A percentile compares a stretch with the other conserved stretches of the same genome.
phyloP scores from a whole-genome alignment of 2,797 vertebrate species.

The Apogon hyalosoma region DNA sequence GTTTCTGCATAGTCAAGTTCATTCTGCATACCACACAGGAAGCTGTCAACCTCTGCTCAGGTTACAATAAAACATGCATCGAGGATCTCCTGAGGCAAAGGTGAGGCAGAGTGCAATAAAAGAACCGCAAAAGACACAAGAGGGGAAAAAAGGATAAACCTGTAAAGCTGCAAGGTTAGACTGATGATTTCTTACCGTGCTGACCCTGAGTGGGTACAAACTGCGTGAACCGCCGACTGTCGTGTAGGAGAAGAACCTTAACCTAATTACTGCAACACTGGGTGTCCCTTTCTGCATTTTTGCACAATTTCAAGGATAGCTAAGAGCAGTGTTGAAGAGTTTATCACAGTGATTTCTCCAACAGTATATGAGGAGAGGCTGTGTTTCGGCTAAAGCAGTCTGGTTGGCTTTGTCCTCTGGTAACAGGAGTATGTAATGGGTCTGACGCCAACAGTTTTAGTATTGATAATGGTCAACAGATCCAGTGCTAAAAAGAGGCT shows the following conservation, averaged over 20 bases:
- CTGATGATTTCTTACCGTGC: conserved; percentile 73
- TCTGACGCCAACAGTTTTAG: conserved; percentile 42
- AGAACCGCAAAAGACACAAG: conserved; percentile 13
- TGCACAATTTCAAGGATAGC: conserved; percentile 13
- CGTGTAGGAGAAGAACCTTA: conserved; percentile 78
- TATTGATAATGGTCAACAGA: conserved; percentile 55
- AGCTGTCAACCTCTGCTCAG: conserved; percentile 40
- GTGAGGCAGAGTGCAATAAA: conserved; percentile 35
- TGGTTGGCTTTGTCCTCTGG: conserved; percentile 1
- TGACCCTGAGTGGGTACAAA: conserved; percentile 73
- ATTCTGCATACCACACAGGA: background rate
- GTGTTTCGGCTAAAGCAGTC: conserved; percentile 3
- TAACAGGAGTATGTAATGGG: conserved; percentile 40
- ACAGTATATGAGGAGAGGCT: conserved; percentile 9
- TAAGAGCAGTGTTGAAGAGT: conserved; percentile 10
- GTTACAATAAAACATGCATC: conserved; percentile 46
- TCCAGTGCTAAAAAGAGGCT: conserved; percentile 36
- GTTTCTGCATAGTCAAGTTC: conserved; percentile 18
- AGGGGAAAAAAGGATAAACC: background rate
- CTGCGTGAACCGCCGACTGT: conserved; percentile 38
- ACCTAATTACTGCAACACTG: conserved; percentile 68
- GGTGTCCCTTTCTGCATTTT: conserved; percentile 65
- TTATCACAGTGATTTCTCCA: conserved; percentile 5
- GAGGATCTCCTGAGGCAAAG: background rate
- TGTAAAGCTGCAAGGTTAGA: conserved; percentile 36